Evolutionary conservation across 2,113 vertebrate genomes (phyloP), one percentile per base, ranked within the genome.

Genomic region (Motacilla alba): DNA sequence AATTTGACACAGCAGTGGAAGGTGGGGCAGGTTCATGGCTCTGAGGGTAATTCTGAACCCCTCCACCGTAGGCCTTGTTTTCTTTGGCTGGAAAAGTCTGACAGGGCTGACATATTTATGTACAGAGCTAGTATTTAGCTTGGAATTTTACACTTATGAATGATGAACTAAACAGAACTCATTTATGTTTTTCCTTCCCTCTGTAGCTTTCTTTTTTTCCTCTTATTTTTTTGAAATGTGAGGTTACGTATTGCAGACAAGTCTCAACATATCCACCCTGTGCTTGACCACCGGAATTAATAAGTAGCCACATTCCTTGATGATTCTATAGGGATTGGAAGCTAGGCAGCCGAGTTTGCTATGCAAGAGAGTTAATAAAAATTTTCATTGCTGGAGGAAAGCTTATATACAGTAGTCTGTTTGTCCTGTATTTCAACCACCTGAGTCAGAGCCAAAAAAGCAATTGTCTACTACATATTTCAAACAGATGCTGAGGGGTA

Each of bases 401-500:
- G 98, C 98, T 98, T 98, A 97, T 96, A 97, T 98, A 97, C 98
- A 98, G 98, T 97, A 96, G 98, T 98, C 97, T 98, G 97, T 98
- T 98, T 98, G 98, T 98, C 98, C 98, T 98, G 97, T 98, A 95
- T 98, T 98, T 98, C 98, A 98, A 98, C 98, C 97, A 98, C 98
- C 98, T 98, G 98, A 98, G 97, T 96, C 85, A 85, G 92, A 98
- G 98, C 98, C 98, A 98, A 98, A 97, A 98, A 97, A 97, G 97
- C 97, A 96, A 97, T 98, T 98, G 98, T 98, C 97, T 98, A 95
- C 98, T 98, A 97, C 98, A 98, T 98, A 98, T 99, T 99, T 99
- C 98, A 98, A 98, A 98, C 99, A 99, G 98, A 99, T 99, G 98
- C 98, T 98, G 97, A 97, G 97, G 98, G 97, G 90, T 96, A 97